Conservation (phyloP, 1,140 invertebrate genomes). For the Polypedilum vanderplanki region DNA sequence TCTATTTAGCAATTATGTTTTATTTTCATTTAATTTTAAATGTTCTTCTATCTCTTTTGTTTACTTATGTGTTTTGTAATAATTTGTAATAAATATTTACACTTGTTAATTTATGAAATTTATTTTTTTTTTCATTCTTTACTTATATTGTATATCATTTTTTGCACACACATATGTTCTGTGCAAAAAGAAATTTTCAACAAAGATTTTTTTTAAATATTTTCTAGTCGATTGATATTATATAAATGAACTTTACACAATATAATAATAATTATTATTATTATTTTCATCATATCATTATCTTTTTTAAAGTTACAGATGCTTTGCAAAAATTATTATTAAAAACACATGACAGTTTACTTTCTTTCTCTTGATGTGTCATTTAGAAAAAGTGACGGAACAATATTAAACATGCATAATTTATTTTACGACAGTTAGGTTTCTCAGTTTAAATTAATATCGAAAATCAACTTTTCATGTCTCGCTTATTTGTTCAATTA, state of each 20-base stretch:
- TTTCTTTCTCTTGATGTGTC: not conserved
- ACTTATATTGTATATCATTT: not conserved
- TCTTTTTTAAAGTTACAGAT: not conserved
- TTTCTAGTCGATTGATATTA: slow-evolving; percentile 6
- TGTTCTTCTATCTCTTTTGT: not conserved
- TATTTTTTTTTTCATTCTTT: not conserved
- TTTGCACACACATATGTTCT: not conserved
- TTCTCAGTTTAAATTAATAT: not conserved
- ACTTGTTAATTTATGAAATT: not conserved
- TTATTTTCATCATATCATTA: not conserved
- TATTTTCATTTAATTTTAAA: not conserved
- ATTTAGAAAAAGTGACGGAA: not conserved
- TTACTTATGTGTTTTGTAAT: not conserved
- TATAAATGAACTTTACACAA: not conserved
- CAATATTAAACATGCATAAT: not conserved
- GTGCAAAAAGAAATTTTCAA: not conserved
- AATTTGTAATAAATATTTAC: not conserved
- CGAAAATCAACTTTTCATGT: not conserved
- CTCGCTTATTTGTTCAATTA: not conserved
- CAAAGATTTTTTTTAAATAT: not conserved
- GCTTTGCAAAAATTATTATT: not conserved
- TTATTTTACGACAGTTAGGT: no score
- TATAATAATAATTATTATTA: not conserved
- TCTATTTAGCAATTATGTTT: not conserved
- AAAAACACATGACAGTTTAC: not conserved